Evolutionary conservation across 2,797 vertebrate species (phyloP), one percentile per base, ranked within the genome.

Genomic region (Micropoecilia bifurca): DNA sequence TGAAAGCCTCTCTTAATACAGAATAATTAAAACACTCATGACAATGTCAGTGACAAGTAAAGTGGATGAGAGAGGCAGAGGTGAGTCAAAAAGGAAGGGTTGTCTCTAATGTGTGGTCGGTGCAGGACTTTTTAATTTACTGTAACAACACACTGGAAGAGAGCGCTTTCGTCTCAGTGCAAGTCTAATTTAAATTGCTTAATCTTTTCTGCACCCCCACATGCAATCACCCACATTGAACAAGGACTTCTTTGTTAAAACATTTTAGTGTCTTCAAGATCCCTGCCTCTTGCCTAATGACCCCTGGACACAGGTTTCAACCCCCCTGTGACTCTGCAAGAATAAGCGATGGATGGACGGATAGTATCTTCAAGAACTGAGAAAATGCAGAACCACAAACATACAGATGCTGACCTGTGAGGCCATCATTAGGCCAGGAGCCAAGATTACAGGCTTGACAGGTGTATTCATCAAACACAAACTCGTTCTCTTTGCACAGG

Each of bases 401-500:
- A 74, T 46, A 39, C 25, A 79, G 9, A 78, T 6, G 85, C 93
- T 72, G 39, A 94, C 94, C 93, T 91, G 94, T 93, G 73, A 99
- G 97, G 46, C 97, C 97, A 1, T 97, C 83, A 0, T 93, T 99
- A 46, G 99, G 98, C 99, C 99, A 99, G 77, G 97, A 98, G 68
- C 99, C 99, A 0, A 99, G 96, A 33, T 97, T 97, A 84, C 98
- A 99, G 0, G 98, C 97, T 78, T 96, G 96, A 92, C 99, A 99
- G 0, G 98, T 99, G 79, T 99, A 99, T 89, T 99, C 98, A 30
- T 99, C 98, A 80, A 94, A 99, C 39, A 99, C 97, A 68, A 97
- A 97, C 85, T 99, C 99, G 0, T 99, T 99, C 41, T 99, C 99
- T 87, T 99, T 99, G 74, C 99, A 99, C 22, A 96, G 97, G 0